These are phyloP conservation scores for Drosophila miranda DNA, from an alignment of 1,140 invertebrate species.

Conservation along the genomic window DNA sequence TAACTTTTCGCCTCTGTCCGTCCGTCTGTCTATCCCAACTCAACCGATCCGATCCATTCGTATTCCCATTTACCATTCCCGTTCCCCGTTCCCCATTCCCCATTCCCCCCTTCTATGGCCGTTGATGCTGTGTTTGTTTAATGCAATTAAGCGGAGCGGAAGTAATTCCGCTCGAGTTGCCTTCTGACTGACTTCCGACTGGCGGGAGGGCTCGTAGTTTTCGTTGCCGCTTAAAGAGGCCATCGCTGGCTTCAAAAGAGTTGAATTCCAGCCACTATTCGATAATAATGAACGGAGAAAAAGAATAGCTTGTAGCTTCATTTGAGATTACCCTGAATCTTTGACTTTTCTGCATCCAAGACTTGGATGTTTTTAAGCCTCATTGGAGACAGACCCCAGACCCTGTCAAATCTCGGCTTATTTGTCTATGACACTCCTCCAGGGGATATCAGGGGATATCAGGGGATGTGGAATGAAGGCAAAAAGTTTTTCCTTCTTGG, in stretches of 20 bases:
- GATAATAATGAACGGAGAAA: no score
- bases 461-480: conserved; percentile 1
- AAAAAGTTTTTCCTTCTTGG: conserved; percentile 16
- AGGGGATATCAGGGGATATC: no score
- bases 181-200: conserved; percentile 45
- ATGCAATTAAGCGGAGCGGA: conserved; percentile 75
- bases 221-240: conserved; percentile 16
- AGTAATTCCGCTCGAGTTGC: conserved; percentile 55
- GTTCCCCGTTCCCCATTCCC: no score
- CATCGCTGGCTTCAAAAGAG: no score
- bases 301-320: no score
- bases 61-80: no score
- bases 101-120: conserved; percentile 22
- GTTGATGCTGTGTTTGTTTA: conserved; percentile 56
- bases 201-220: conserved; percentile 29
- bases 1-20: conserved; percentile 20
- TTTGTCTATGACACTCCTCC: background rate
- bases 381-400: no score
- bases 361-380: no score
- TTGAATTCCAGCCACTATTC: no score
- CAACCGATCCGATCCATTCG: conserved; percentile 22
- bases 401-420: conserved; percentile 4
- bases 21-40: conserved; percentile 26
- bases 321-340: background rate
- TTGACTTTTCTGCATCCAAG: no score